These are phyloP conservation scores for Trachymyrmex septentrionalis DNA, from an alignment of 1,140 invertebrate genomes.

Conservation along the genomic window DNA sequence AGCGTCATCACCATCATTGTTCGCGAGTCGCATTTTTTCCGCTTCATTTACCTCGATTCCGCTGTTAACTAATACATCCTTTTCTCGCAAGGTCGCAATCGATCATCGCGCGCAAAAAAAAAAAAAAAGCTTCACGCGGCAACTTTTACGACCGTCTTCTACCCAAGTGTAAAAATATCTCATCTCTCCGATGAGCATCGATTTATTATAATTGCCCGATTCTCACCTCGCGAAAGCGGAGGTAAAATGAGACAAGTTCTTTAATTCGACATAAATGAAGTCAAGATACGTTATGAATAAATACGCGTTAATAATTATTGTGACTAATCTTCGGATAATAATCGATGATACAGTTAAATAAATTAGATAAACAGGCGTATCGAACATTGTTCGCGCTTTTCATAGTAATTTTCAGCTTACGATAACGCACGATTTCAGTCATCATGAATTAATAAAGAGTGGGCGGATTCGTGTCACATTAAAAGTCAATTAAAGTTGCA, in stretches of 20 bases:
- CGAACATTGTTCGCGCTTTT: neutral
- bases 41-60: slow-evolving; percentile 18
- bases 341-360: neutral
- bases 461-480: neutral
- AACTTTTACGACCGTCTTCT: slow-evolving; percentile 2
- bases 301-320: slow-evolving; percentile 1
- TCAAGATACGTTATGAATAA: neutral
- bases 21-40: neutral
- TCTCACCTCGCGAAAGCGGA: neutral
- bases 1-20: neutral
- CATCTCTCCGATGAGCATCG: neutral
- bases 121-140: neutral
- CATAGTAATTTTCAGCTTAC: neutral
- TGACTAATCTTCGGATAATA: neutral
- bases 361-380: neutral
- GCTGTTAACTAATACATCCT: neutral
- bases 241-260: neutral
- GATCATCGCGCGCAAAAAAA: slow-evolving; percentile 18
- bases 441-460: neutral
- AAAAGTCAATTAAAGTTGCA: slow-evolving; percentile 23
- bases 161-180: neutral
- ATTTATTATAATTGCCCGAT: slow-evolving; percentile 18
- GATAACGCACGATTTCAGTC: neutral
- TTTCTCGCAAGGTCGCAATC: slow-evolving; percentile 3
- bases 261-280: neutral